These are phyloP conservation scores for Cryptoprocta ferox DNA, from an alignment of 2,797 vertebrate genomes.

Conservation along the genomic window DNA sequence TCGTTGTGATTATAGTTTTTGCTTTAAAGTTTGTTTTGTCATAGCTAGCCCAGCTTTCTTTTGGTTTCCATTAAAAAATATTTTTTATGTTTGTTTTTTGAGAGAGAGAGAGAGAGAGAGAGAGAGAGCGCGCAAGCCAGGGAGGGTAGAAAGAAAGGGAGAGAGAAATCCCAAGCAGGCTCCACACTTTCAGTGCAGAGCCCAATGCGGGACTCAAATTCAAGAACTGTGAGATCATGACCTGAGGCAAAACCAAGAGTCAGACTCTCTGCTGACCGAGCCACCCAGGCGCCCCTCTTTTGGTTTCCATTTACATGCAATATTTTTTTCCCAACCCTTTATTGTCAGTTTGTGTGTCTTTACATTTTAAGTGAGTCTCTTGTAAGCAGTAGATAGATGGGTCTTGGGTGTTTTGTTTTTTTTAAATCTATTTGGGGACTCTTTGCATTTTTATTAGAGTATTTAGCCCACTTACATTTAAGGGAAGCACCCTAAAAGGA, in stretches of 20 bases:
- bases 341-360: not conserved
- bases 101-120: too few relatives aligned
- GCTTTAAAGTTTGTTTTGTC: not conserved
- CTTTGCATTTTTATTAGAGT: not conserved
- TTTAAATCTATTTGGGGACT: not conserved
- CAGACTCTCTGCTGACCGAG: too few relatives aligned
- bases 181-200: too few relatives aligned
- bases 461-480: not conserved
- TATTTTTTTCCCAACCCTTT: not conserved
- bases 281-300: not conserved
- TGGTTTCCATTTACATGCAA: not conserved
- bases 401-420: not conserved
- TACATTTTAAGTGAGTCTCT: not conserved
- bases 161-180: too few relatives aligned
- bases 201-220: too few relatives aligned
- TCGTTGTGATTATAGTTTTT: not conserved
- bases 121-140: too few relatives aligned
- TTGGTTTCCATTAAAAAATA: not conserved
- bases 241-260: too few relatives aligned
- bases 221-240: too few relatives aligned
- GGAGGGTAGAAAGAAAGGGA: too few relatives aligned
- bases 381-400: not conserved
- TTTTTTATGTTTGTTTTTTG: too few relatives aligned
- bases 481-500: not conserved
- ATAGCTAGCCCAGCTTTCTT: not conserved